Base-by-base conservation (phyloP, 2,797 vertebrate species). In the Champsocephalus gunnari region DNA sequence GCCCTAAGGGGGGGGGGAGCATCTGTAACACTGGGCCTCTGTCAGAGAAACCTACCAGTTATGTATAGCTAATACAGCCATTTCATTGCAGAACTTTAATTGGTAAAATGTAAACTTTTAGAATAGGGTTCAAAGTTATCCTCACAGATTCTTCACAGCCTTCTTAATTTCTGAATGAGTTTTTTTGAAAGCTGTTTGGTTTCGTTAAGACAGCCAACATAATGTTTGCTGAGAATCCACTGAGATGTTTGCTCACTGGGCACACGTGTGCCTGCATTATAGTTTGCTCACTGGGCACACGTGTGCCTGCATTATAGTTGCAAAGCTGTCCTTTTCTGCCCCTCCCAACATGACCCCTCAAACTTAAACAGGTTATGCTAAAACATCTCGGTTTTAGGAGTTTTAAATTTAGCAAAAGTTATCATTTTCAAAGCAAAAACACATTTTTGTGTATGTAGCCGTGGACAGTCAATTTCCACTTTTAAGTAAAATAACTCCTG, bases 1-100 rank as follows among this genome's bases (percentile, higher is more conserved):
- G 34, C 66, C 90, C 89, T 67, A 1, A 0, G 68, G 73, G 79
- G 56, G 77, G 28, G 28, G 28, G 28, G 28, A 83, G 45, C 78
- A 67, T 77, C 67, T 16, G 19, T 84, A 64, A 61, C 57, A 17
- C 60, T 61, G 17, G 19, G 21, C 9, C 21, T 53, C 12, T 19
- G 38, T 58, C 58, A 74, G 14, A 49, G 10, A 70, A 38, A 70
- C 24, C 48, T 48, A 58, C 10, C 38, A 44, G 38, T 62, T 19
- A 62, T 19, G 67, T 74, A 44, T 9, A 68, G 17, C 53, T 28
- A 17, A 17, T 54, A 12, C 43, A 43, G 16, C 14, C 38, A 41
- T 28, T 5, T 28, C 28, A 19, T 7, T 10, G 11, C 28, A 47
- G 13, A 19, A 14, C 32, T 24, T 56, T 0, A 60, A 16, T 38